These are phyloP conservation scores for Ophioninae sp. DNA, from an alignment of 2,888 invertebrate species.

Conservation along the genomic window DNA sequence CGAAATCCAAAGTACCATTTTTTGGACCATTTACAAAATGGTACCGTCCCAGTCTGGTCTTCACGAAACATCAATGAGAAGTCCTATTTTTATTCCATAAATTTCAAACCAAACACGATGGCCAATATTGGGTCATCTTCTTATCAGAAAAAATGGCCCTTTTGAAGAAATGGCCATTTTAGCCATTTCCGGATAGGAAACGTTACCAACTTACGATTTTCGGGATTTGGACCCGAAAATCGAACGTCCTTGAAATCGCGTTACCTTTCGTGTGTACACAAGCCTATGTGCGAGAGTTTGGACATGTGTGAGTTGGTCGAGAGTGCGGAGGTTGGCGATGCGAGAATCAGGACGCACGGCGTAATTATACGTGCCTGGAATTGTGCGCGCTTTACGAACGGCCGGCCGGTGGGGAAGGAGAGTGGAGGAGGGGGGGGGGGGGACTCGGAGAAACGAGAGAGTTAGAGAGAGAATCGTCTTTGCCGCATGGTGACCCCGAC, in stretches of 20 bases:
- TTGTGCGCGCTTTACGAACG: slow-evolving; percentile 52
- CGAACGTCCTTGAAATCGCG: not conserved
- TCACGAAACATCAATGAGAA: too few relatives aligned
- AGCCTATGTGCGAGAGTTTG: not conserved
- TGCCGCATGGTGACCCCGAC: slow-evolving; percentile 60
- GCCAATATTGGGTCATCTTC: too few relatives aligned
- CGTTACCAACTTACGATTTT: not conserved
- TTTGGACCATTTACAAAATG: not conserved
- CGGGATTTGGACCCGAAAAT: not conserved
- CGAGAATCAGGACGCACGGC: slow-evolving; percentile 62
- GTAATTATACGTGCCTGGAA: slow-evolving; percentile 65
- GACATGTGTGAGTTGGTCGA: slow-evolving; percentile 11
- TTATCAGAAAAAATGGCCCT: too few relatives aligned
- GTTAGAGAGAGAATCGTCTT: slow-evolving; percentile 57
- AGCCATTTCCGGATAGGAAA: not conserved
- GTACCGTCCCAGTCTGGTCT: too few relatives aligned
- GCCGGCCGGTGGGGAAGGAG: slow-evolving; percentile 11
- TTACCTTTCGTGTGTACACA: not conserved
- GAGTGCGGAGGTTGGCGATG: slow-evolving; percentile 59
- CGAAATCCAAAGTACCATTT: slow-evolving; percentile 21
- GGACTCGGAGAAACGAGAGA: slow-evolving; percentile 45
- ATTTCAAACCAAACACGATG: too few relatives aligned
- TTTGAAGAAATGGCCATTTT: too few relatives aligned
- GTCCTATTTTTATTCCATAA: too few relatives aligned
- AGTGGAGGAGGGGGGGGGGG: slow-evolving; percentile 7